These are phyloP conservation scores for Lasioglossum villosulum DNA, from an alignment of 2,888 invertebrate genomes.

Conservation along the genomic window DNA sequence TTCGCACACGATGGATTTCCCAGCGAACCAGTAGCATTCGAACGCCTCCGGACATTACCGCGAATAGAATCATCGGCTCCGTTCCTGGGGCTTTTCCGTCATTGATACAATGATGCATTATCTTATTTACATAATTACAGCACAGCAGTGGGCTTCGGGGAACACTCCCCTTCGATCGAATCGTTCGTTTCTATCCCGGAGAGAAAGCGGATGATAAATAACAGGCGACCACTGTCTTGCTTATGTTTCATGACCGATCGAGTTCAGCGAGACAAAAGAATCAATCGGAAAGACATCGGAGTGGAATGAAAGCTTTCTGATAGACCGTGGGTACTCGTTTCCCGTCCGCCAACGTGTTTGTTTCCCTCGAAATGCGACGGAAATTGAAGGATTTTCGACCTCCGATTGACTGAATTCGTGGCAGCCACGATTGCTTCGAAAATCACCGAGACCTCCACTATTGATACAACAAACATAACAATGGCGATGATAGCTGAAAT, in stretches of 20 bases:
- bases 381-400: background rate
- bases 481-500: background rate
- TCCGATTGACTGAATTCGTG: background rate
- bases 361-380: background rate
- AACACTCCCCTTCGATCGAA: conserved; percentile 3
- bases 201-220: conserved; percentile 29
- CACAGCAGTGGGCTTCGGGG: background rate
- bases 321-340: background rate
- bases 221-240: background rate
- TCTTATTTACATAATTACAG: background rate
- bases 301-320: background rate
- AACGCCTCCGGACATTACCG: background rate
- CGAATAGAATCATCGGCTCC: background rate
- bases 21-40: background rate
- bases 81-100: background rate
- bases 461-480: background rate
- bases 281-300: background rate
- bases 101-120: background rate
- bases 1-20: background rate
- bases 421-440: background rate
- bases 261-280: background rate
- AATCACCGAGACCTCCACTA: background rate
- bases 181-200: background rate
- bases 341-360: background rate
- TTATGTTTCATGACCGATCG: background rate